phyloP scores from a whole-genome alignment of 2,888 invertebrate genomes.

The Coleophora flavipennella region DNA sequence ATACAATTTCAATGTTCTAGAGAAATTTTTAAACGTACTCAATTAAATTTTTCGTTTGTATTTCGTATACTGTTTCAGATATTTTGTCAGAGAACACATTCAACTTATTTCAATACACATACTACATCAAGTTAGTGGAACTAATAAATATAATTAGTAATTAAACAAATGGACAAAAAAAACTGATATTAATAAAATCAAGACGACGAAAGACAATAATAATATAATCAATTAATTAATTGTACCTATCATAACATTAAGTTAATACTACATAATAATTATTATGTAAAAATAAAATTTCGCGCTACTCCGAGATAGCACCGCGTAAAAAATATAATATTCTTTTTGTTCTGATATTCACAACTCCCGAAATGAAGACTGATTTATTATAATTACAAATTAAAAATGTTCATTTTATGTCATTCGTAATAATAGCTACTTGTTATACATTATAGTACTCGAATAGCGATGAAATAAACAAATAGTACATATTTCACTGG shows the following conservation, averaged over 20 bases:
- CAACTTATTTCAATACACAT: slow-evolving; percentile 54
- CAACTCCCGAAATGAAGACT: slow-evolving; percentile 31
- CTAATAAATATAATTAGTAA: too few species aligned
- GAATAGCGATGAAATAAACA: slow-evolving; percentile 10
- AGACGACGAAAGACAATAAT: slow-evolving; percentile 27
- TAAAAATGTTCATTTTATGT: too few species aligned
- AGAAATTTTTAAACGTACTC: slow-evolving; percentile 39
- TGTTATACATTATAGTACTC: not conserved
- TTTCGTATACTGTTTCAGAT: slow-evolving; percentile 72
- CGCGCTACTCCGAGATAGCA: slow-evolving; percentile 54
- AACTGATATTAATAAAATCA: slow-evolving; percentile 13
- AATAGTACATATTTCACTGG: slow-evolving; percentile 9
- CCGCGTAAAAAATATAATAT: slow-evolving; percentile 42
- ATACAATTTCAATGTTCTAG: slow-evolving; percentile 40
- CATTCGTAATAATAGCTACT: too few species aligned
- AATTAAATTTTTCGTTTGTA: slow-evolving; percentile 44
- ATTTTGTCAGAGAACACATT: slow-evolving; percentile 68
- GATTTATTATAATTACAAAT: too few species aligned
- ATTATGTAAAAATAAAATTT: slow-evolving; percentile 35
- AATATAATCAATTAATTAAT: slow-evolving; percentile 14
- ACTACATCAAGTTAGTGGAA: slow-evolving; percentile 39
- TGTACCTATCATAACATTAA: slow-evolving; percentile 21
- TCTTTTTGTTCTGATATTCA: slow-evolving; percentile 46
- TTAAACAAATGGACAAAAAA: too few species aligned
- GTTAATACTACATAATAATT: too few species aligned